A percentile compares a stretch with the other conserved stretches of the same genome.
Conservation (phyloP, 1,140 invertebrate genomes). For the Lepidurus packardi region DNA sequence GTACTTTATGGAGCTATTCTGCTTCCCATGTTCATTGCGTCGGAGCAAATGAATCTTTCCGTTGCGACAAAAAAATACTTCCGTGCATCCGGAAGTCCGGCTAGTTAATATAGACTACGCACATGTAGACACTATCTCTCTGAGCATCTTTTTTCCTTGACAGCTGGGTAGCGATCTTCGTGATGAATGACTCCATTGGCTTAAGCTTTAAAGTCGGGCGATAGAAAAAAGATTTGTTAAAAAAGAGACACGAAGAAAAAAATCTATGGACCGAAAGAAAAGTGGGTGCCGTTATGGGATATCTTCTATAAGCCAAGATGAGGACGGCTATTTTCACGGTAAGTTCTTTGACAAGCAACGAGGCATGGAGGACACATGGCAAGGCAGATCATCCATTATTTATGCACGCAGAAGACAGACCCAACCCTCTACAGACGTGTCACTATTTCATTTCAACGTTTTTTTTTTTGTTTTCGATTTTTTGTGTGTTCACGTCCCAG, state of each 20-base stretch:
- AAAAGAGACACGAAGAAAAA: too few species aligned
- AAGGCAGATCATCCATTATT: constrained; percentile 17
- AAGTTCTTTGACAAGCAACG: constrained; percentile 8
- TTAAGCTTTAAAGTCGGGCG: neutral
- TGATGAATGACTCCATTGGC: neutral
- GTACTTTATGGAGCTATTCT: constrained; percentile 1
- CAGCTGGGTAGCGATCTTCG: neutral
- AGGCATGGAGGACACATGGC: constrained; percentile 17
- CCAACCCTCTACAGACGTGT: neutral
- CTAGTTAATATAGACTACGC: neutral
- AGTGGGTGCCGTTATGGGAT: too few species aligned
- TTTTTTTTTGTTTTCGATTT: neutral
- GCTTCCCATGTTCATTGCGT: neutral
- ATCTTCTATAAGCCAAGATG: neutral
- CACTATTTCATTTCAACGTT: constrained; percentile 13
- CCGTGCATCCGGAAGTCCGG: neutral
- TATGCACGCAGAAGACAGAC: constrained; percentile 4
- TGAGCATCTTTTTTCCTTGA: neutral
- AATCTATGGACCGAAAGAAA: too few species aligned
- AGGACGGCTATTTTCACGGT: neutral
- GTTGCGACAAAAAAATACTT: neutral
- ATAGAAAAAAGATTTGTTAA: neutral
- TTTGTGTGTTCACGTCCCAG: neutral
- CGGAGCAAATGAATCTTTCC: neutral
- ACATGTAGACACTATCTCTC: constrained; percentile 3